Conservation (phyloP, 2,113 vertebrate genomes). For the Oreocharis arfaki region DNA sequence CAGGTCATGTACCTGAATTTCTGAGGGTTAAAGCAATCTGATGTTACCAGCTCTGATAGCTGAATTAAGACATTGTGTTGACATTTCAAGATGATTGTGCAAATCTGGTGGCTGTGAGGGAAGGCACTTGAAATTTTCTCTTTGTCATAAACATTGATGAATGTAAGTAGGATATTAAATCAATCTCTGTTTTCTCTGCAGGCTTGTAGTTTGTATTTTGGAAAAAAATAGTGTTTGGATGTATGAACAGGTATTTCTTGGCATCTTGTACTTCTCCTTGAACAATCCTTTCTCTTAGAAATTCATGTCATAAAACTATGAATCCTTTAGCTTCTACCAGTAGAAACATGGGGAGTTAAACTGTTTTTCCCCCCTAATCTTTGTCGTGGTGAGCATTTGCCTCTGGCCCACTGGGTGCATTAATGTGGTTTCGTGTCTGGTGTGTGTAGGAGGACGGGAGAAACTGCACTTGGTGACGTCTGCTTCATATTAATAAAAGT, state of each 20-base stretch:
- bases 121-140: neutral
- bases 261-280: neutral
- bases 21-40: neutral
- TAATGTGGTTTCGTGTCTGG: constrained; percentile 28
- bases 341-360: neutral
- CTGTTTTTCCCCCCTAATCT: neutral
- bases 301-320: neutral
- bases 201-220: neutral
- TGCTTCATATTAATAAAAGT: neutral
- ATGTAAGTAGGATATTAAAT: neutral
- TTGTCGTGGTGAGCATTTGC: neutral
- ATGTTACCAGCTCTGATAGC: neutral
- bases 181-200: neutral
- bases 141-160: neutral
- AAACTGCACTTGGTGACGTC: neutral
- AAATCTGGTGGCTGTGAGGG: neutral
- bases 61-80: neutral
- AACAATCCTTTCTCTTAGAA: neutral
- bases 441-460: constrained; percentile 35
- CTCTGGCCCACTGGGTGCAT: constrained; percentile 15
- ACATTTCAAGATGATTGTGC: neutral
- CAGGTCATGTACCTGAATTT: neutral
- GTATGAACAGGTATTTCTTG: neutral
- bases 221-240: neutral
- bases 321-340: neutral